These are phyloP conservation scores for Calameuta idolon DNA, from an alignment of 2,888 invertebrate species.

Conservation along the genomic window DNA sequence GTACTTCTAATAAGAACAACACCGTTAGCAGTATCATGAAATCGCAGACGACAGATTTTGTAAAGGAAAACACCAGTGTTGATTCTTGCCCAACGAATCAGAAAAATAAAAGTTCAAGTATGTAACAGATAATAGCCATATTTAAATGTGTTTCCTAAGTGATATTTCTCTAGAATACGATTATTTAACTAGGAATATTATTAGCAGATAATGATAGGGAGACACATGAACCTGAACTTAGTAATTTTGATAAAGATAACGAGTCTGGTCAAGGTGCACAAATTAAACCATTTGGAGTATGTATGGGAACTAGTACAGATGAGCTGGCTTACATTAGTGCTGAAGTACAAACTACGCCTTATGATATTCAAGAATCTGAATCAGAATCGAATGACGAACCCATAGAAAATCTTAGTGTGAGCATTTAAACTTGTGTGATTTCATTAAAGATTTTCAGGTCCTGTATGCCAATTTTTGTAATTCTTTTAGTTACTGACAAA, in stretches of 20 bases:
- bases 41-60: not conserved
- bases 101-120: not conserved
- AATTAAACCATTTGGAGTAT: not conserved
- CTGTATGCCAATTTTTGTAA: not conserved
- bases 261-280: not conserved
- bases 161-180: not conserved
- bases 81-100: not conserved
- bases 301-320: conserved; percentile 54
- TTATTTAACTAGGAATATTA: not conserved
- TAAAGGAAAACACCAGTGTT: not conserved
- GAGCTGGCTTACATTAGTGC: conserved; percentile 52
- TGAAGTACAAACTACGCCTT: conserved; percentile 59
- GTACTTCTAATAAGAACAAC: conserved; percentile 16
- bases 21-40: not conserved
- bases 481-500: conserved; percentile 64
- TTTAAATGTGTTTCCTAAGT: not conserved
- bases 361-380: conserved; percentile 51
- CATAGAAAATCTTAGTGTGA: conserved; percentile 61
- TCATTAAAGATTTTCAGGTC: not conserved
- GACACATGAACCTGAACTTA: not conserved
- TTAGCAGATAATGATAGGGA: not conserved
- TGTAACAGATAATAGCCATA: not conserved
- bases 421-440: conserved; percentile 19
- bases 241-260: not conserved
- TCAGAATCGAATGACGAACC: conserved; percentile 53